phyloP scores from a whole-genome alignment of 1,140 invertebrate species.

The Hermatobates lingyangjiaoensis region DNA sequence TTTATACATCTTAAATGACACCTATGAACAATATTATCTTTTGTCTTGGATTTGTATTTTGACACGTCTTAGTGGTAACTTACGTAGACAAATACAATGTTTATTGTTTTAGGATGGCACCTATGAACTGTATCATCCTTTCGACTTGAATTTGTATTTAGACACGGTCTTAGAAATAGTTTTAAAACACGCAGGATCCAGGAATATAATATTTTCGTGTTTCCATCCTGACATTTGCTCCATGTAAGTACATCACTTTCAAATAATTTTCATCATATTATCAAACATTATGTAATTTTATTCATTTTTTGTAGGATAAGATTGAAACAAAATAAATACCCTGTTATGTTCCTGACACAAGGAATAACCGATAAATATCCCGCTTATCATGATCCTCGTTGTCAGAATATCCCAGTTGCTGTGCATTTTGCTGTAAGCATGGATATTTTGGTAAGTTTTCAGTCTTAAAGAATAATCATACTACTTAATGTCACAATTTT shows the following conservation, averaged over 20 bases:
- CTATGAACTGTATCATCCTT: constrained; percentile 68
- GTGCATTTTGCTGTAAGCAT: constrained; percentile 59
- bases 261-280: background rate
- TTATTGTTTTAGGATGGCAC: constrained; percentile 43
- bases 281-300: background rate
- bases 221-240: constrained; percentile 90
- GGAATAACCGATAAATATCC: constrained; percentile 62
- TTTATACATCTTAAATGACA: too few relatives aligned
- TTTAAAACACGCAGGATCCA: constrained; percentile 48
- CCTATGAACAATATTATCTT: too few relatives aligned
- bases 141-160: constrained; percentile 78
- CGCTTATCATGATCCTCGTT: constrained; percentile 64
- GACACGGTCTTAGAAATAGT: constrained; percentile 68
- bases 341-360: constrained; percentile 81
- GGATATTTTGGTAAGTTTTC: constrained; percentile 46
- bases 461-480: background rate
- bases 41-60: too few relatives aligned
- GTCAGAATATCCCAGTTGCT: constrained; percentile 58
- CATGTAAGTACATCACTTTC: constrained; percentile 37
- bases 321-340: constrained; percentile 87
- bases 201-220: constrained; percentile 78
- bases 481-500: background rate
- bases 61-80: too few relatives aligned
- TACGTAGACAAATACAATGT: too few relatives aligned
- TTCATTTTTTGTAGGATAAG: constrained; percentile 34